These are phyloP conservation scores for Aelia acuminata DNA, from an alignment of 2,888 invertebrate species.

Conservation along the genomic window DNA sequence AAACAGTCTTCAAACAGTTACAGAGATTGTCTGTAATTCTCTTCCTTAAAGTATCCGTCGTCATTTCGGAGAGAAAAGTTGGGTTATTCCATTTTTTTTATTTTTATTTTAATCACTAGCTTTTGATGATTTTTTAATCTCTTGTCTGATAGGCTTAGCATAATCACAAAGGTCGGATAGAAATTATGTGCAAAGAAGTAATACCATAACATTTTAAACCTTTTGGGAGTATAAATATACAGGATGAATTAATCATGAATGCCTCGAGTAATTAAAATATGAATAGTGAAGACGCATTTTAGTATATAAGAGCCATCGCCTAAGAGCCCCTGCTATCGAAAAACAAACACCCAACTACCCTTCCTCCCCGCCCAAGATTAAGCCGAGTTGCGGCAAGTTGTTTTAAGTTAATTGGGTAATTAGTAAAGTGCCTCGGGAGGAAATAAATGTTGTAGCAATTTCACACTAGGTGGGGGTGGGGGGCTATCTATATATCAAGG, in stretches of 20 bases:
- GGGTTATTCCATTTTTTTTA: too few relatives aligned
- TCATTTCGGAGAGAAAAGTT: too few relatives aligned
- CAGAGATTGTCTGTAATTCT: too few relatives aligned
- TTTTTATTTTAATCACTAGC: too few relatives aligned
- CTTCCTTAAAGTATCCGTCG: too few relatives aligned
- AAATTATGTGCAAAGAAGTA: too few relatives aligned
- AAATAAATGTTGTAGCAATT: conserved; percentile 30
- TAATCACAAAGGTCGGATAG: too few relatives aligned
- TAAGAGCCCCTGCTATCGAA: not conserved
- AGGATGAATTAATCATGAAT: not conserved
- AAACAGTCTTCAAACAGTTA: too few relatives aligned
- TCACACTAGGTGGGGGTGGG: not conserved
- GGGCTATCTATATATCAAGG: not conserved
- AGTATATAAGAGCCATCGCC: not conserved
- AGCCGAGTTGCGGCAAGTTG: conserved; percentile 27
- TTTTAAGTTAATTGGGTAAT: conserved; percentile 44
- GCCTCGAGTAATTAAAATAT: not conserved
- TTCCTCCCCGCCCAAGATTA: not conserved
- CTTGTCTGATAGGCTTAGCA: too few relatives aligned
- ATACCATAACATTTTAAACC: too few relatives aligned
- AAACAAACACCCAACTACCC: not conserved
- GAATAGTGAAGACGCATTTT: not conserved
- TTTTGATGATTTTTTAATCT: too few relatives aligned
- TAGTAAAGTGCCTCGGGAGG: not conserved
- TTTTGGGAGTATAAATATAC: too few relatives aligned